Evolutionary conservation across 1,140 invertebrate genomes (phyloP), one percentile per base, ranked within the genome.

Genomic region (Adelges cooleyi): DNA sequence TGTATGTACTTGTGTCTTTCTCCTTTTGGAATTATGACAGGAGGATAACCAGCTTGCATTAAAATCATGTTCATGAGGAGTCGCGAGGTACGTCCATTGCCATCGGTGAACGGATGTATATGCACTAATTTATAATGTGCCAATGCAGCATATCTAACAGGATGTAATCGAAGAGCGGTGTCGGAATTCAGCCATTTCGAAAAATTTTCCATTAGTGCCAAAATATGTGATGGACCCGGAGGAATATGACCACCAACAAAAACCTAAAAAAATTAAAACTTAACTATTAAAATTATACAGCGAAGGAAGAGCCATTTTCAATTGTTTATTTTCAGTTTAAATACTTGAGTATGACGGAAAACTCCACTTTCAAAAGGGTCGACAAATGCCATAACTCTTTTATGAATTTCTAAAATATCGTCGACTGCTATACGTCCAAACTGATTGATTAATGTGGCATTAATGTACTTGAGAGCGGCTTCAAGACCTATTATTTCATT

Each of bases 41-140:
- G 93, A 3, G 95, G 95, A 78, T 90, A 98, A 1, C 94, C 95
- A n/a, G 90, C 89, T 75, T 92, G 88, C 89, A 98, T 95, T n/a
- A 98, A 78, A 67, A 98, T 86, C 67, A 95, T 81, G 75, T 98
- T 98, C 94, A 98, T 98, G 0, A 98, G 77, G 9, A 98, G 78
- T 40, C 95, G 78, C 2, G 92, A 92, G 0, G 95, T 98, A 71
- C 95, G 80, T 1, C 95, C 95, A 75, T 98, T 98, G 27, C 94
- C 94, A 75, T 94, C 90, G 0, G 84, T 81, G 74, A 94, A 94
- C 1, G 91, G 91, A 79, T 98, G 93, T 69, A 97, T 95, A 71
- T 90, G 87, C 1, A 97, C 95, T 52, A 98, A 74, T 78, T 96
- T 96, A 75, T 97, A 98, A 77, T 98, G 95, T 1, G 93, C 92